These are phyloP conservation scores for Lamellibrachia luymesi DNA, from an alignment of 1,140 invertebrate genomes.

Conservation along the genomic window DNA sequence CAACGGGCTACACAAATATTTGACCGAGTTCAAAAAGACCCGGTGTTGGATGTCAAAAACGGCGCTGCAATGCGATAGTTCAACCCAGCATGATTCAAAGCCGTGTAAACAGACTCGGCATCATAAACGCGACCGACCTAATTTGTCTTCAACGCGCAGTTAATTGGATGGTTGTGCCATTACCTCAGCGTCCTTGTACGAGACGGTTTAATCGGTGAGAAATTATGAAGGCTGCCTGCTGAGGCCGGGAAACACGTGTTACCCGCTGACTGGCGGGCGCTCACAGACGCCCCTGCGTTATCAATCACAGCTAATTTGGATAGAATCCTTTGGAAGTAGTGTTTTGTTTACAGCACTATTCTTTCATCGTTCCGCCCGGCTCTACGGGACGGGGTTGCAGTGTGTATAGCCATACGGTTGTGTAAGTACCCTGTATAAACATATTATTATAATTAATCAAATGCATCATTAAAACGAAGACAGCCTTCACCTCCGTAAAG, in stretches of 20 bases:
- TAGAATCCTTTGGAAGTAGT: not conserved
- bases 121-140: not conserved
- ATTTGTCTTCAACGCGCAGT: not conserved
- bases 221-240: not conserved
- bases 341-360: not conserved
- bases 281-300: not conserved
- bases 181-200: not conserved
- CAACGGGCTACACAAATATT: not conserved
- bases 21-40: not conserved
- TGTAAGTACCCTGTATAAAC: not conserved
- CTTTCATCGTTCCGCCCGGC: not conserved
- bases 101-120: constrained; percentile 1
- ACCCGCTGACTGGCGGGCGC: no score
- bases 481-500: not conserved
- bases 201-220: not conserved
- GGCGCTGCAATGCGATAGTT: not conserved
- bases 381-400: not conserved
- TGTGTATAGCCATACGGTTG: not conserved
- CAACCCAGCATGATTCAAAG: not conserved
- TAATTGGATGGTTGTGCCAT: not conserved
- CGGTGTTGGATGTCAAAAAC: not conserved
- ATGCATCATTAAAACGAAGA: not conserved
- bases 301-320: constrained; percentile 1
- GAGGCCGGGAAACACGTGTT: not conserved
- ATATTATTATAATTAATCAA: not conserved